A percentile compares a stretch with the other conserved stretches of the same genome.
Evolutionary conservation across 2,113 vertebrate genomes (phyloP).

Genomic region (Sylvia atricapilla): DNA sequence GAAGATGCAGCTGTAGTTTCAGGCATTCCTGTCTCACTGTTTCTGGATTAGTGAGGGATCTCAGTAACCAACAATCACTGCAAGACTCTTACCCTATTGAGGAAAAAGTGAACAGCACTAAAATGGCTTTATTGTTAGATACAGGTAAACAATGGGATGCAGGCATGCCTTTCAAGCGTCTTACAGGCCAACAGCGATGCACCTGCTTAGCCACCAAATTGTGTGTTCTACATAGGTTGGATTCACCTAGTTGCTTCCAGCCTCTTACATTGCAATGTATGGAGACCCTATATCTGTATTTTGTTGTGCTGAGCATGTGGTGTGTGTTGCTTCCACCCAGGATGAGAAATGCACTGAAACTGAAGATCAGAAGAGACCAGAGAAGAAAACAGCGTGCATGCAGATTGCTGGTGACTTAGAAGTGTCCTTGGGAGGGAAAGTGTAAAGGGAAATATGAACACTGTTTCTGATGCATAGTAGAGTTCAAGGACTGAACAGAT

Average conservation of each 20-base stretch:
- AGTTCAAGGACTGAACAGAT: not conserved
- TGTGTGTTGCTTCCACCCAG: not conserved
- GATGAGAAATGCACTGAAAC: not conserved
- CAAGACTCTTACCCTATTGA: not conserved
- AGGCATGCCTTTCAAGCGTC: not conserved
- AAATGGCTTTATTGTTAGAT: not conserved
- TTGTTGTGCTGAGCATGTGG: not conserved
- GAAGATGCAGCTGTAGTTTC: not conserved
- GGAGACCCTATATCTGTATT: not conserved
- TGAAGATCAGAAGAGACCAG: not conserved
- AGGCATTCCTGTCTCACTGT: not conserved
- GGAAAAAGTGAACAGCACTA: not conserved
- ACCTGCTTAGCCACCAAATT: not conserved
- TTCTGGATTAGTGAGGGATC: not conserved
- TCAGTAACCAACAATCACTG: not conserved
- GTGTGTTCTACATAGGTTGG: fast-evolving
- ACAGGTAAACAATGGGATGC: not conserved
- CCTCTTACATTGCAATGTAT: fast-evolving
- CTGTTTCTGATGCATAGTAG: not conserved
- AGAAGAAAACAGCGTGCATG: not conserved
- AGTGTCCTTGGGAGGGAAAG: not conserved
- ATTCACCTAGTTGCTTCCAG: not conserved
- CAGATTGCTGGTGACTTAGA: not conserved
- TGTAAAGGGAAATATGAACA: not conserved
- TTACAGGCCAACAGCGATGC: not conserved